Conservation (phyloP, 2,888 invertebrate species). For the Clivina fossor region DNA sequence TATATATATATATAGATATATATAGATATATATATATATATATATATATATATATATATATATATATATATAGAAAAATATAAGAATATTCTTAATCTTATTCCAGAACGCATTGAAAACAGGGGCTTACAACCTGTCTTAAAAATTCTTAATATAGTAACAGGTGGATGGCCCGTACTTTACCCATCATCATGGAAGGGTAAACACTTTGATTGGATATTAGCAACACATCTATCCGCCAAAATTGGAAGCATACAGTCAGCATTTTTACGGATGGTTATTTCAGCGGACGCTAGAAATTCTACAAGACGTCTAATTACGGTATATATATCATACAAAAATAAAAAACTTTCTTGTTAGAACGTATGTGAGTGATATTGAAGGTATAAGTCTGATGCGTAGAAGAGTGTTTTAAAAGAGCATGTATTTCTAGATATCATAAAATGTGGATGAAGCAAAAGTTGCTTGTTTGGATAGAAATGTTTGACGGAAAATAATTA, state of each 20-base stretch:
- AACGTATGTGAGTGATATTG: no score
- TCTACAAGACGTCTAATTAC: slow-evolving; percentile 36
- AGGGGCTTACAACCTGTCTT: slow-evolving; percentile 69
- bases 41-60: no score
- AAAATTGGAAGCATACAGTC: slow-evolving; percentile 36
- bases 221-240: slow-evolving; percentile 35
- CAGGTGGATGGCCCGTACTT: slow-evolving; percentile 59
- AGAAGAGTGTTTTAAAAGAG: no score
- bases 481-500: no score
- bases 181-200: slow-evolving; percentile 48
- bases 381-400: no score
- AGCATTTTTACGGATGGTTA: slow-evolving; percentile 36
- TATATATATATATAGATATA: no score
- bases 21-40: no score
- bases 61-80: background rate
- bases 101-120: slow-evolving; percentile 72
- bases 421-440: no score
- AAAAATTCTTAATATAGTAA: slow-evolving; percentile 56
- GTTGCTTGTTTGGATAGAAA: no score
- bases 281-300: slow-evolving; percentile 38
- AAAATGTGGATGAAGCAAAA: no score
- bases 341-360: background rate
- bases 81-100: background rate
- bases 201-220: slow-evolving; percentile 40
- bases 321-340: slow-evolving; percentile 31